Conservation (phyloP, 1,140 invertebrate species). For the Euwallacea fornicatus region DNA sequence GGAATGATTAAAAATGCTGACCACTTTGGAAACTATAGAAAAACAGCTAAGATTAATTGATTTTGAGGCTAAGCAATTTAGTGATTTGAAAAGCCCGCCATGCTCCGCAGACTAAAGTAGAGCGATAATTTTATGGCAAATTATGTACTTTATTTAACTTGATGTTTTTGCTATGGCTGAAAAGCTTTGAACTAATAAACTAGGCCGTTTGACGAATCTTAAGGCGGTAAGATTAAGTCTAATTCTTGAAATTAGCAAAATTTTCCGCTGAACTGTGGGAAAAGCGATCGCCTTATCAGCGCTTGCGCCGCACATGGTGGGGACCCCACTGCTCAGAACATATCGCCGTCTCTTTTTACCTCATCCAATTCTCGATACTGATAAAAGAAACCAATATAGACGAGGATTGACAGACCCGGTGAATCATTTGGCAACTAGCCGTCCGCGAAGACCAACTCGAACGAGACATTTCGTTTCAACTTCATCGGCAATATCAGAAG, state of each 20-base stretch:
- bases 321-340: not conserved
- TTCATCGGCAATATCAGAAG: slow-evolving; percentile 47
- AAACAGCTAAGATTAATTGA: no score
- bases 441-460: slow-evolving; percentile 47
- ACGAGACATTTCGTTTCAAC: slow-evolving; percentile 46
- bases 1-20: no score
- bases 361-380: not conserved
- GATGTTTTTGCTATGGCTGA: no score
- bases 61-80: not conserved
- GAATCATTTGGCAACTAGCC: slow-evolving; percentile 51
- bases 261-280: not conserved
- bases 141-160: no score
- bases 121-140: slow-evolving; percentile 4
- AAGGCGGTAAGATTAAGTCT: no score
- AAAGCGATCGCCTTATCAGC: slow-evolving; percentile 4
- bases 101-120: slow-evolving; percentile 44
- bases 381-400: slow-evolving; percentile 27
- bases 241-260: no score
- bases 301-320: slow-evolving; percentile 6
- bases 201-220: no score
- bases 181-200: no score
- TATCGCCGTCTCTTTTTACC: slow-evolving; percentile 1
- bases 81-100: slow-evolving; percentile 44
- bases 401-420: slow-evolving; percentile 36
- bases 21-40: no score